Conservation (phyloP, 2,113 vertebrate species). For the Neomonachus schauinslandi region DNA sequence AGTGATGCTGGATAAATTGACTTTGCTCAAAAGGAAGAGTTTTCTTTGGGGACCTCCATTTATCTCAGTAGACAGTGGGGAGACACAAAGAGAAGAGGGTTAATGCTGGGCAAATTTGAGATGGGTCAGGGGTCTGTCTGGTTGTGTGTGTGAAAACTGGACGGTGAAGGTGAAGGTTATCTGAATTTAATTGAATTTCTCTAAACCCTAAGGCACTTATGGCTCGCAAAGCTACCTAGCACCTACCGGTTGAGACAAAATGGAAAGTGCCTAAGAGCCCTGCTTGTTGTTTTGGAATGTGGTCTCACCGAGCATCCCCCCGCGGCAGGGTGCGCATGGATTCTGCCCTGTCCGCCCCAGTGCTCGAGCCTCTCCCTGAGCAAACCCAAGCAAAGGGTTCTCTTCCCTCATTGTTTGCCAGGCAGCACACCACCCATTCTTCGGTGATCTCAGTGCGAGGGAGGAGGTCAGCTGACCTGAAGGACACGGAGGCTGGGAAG, state of each 20-base stretch:
- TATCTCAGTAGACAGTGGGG: slow-evolving; percentile 76
- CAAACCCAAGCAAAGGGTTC: neutral
- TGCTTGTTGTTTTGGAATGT: neutral
- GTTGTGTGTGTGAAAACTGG: neutral
- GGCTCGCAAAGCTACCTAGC: accelerated
- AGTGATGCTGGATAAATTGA: slow-evolving; percentile 76
- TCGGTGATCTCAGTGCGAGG: accelerated
- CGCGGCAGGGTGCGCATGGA: accelerated
- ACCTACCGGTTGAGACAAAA: neutral
- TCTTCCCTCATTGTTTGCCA: accelerated
- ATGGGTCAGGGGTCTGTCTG: neutral
- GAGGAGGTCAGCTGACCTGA: neutral
- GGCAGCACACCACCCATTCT: accelerated
- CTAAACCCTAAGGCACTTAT: neutral
- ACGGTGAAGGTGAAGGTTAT: neutral
- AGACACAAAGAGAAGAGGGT: slow-evolving; percentile 53
- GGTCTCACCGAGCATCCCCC: accelerated
- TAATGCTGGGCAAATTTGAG: slow-evolving; percentile 35
- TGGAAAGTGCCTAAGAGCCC: neutral
- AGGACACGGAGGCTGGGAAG: neutral
- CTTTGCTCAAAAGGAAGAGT: slow-evolving; percentile 74
- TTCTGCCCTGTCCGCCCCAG: neutral
- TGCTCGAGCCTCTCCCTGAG: accelerated
- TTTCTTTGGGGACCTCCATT: slow-evolving; percentile 71
- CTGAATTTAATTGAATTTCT: neutral